Percentiles rank a stretch among this genome's conserved stretches.
Evolutionary conservation across 2,797 vertebrate species (phyloP).

Genomic region (Sebastiscus tertius): DNA sequence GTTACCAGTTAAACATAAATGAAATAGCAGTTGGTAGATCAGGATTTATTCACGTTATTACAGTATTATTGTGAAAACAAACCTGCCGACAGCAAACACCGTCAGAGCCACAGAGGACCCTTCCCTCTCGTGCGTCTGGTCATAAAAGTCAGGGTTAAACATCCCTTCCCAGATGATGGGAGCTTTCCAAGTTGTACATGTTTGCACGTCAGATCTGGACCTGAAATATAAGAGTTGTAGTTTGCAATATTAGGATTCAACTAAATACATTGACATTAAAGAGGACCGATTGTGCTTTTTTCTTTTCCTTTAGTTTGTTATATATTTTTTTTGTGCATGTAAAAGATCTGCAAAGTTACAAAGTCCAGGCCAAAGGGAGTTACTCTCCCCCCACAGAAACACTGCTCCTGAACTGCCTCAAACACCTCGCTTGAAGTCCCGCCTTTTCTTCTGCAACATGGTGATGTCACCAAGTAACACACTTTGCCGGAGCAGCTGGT

Average conservation of each 20-base stretch:
- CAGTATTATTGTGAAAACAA: background rate
- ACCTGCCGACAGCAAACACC: constrained; percentile 83
- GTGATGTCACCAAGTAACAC: no score
- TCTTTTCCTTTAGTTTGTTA: background rate
- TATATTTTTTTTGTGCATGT: background rate
- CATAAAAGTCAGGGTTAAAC: constrained; percentile 74
- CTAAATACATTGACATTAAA: background rate
- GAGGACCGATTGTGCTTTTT: background rate
- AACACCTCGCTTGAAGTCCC: no score
- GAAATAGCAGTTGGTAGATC: background rate
- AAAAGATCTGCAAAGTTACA: no score
- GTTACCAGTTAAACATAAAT: background rate
- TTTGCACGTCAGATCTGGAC: constrained; percentile 78
- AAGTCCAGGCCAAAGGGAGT: no score
- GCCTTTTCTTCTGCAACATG: no score
- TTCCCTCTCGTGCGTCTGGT: constrained; percentile 54
- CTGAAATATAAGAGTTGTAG: constrained; percentile 52
- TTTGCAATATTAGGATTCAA: background rate
- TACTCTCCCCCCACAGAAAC: no score
- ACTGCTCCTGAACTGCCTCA: no score
- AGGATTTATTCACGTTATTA: background rate
- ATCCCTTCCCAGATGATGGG: constrained; percentile 84
- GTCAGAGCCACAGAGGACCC: constrained; percentile 74
- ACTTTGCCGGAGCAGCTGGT: no score
- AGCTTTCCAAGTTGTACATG: constrained; percentile 83